Base-by-base conservation (phyloP, 2,797 vertebrate species). In the Miichthys miiuy region DNA sequence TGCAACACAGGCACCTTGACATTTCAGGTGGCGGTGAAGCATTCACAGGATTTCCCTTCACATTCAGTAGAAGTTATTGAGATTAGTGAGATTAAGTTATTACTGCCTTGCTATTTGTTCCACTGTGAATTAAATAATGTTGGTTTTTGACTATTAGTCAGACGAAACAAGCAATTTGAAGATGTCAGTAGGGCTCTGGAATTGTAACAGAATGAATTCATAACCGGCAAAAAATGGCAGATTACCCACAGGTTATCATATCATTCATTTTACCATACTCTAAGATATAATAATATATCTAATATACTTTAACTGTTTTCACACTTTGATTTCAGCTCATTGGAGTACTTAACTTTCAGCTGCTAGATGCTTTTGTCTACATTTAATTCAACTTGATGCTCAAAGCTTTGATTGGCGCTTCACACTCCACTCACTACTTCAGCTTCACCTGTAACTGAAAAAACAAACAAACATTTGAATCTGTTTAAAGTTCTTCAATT, bases 21-120 rank as follows among this genome's bases (percentile, higher is more conserved):
- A 58, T 79, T 74, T 75, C 44, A 71, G 65, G 61, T 17, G 5
- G 48, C 58, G 48, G 6, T 6, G 47, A 67, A 58, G 62, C 63
- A 52, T 64, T 71, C 23, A 10, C 44, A 21, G 44, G 46, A 81
- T 74, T 38, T 38, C 34, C 34, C 8, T 38, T 38, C 34, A 38
- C 34, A 8, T 38, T 38, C 34, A 38, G 34, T 8, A 34, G 30
- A 34, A 34, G 34, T 9, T 34, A 34, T 34, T 34, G 34, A 34
- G 34, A 34, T 34, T 34, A n/a, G n/a, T n/a, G n/a, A n/a, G n/a
- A 34, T 34, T 8, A 34, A 38, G 8, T 9, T 38, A 38, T 38
- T 38, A 38, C 34, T 9, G 34, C 2, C 30, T 34, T 34, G 30
- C 34, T 34, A 34, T 34, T 34, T 34, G 34, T 34, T 9, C 34